These are phyloP conservation scores for Lineus longissimus DNA, from an alignment of 1,140 invertebrate species.

Conservation along the genomic window DNA sequence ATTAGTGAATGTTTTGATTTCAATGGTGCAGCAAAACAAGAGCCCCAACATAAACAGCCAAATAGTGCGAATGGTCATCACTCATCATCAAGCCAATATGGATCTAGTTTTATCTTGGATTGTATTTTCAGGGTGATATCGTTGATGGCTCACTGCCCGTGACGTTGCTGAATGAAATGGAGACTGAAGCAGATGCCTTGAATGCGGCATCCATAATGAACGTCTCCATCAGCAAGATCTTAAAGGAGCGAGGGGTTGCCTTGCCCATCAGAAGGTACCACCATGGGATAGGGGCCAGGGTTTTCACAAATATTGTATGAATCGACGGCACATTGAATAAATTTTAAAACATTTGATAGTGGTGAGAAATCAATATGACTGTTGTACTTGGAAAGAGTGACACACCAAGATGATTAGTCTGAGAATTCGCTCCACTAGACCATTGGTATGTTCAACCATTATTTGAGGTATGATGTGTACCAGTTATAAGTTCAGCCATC, in stretches of 20 bases:
- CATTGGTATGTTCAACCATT: background rate
- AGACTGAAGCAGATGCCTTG: background rate
- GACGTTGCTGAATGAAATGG: background rate
- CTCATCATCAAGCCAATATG: no score
- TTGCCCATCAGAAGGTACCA: background rate
- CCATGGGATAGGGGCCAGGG: no score
- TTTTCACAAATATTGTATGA: no score
- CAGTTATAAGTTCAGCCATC: background rate
- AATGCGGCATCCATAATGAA: background rate
- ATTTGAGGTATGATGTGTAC: background rate
- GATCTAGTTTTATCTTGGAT: no score
- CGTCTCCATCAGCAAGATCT: background rate
- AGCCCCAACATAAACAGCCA: no score
- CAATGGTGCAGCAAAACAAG: no score
- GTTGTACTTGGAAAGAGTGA: no score
- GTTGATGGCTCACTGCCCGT: background rate
- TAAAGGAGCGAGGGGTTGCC: background rate
- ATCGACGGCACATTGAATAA: background rate
- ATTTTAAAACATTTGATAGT: background rate
- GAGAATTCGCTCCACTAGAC: background rate
- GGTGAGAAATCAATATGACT: background rate
- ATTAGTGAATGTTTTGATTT: no score
- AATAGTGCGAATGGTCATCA: no score
- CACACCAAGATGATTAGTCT: background rate
- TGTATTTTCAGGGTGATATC: conserved; percentile 5